Evolutionary conservation across 1,140 invertebrate species (phyloP).

Genomic region (Centruroides vittatus): DNA sequence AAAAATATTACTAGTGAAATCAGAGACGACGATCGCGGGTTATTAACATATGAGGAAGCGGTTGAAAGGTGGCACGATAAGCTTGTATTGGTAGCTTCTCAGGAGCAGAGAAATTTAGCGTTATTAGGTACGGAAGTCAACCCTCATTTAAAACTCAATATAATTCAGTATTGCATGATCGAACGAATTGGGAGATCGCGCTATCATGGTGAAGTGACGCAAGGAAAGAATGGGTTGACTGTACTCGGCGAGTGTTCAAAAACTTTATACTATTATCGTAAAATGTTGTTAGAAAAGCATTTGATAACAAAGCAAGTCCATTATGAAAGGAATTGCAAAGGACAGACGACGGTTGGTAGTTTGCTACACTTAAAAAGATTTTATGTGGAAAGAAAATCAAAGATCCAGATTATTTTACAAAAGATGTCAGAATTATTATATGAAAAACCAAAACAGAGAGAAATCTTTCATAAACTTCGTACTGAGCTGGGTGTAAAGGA

Average conservation of each 20-base stretch:
- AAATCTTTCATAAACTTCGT: not conserved
- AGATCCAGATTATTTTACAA: constrained; percentile 12
- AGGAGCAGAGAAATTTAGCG: constrained; percentile 40
- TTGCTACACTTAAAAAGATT: constrained; percentile 16
- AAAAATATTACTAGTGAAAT: constrained; percentile 30
- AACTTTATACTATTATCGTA: constrained; percentile 48
- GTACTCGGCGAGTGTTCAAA: constrained; percentile 40
- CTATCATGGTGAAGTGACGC: constrained; percentile 51
- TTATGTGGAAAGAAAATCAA: constrained; percentile 8
- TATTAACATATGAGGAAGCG: constrained; percentile 31
- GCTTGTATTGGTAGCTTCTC: constrained; percentile 56
- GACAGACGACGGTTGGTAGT: constrained; percentile 8
- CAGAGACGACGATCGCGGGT: constrained; percentile 17
- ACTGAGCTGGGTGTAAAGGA: constrained; percentile 9
- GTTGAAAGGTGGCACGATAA: constrained; percentile 37
- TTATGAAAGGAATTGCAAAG: constrained; percentile 7
- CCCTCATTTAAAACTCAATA: constrained; percentile 37
- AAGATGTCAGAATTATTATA: constrained; percentile 7
- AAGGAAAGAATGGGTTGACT: constrained; percentile 42
- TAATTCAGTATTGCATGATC: constrained; percentile 51
- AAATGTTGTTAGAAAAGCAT: constrained; percentile 40
- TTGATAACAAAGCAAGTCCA: constrained; percentile 45
- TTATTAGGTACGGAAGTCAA: constrained; percentile 37
- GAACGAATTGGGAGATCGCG: constrained; percentile 60
- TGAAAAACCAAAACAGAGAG: constrained; percentile 5